phyloP scores from a whole-genome alignment of 2,888 invertebrate genomes.

The Stictocephala bisonia region DNA sequence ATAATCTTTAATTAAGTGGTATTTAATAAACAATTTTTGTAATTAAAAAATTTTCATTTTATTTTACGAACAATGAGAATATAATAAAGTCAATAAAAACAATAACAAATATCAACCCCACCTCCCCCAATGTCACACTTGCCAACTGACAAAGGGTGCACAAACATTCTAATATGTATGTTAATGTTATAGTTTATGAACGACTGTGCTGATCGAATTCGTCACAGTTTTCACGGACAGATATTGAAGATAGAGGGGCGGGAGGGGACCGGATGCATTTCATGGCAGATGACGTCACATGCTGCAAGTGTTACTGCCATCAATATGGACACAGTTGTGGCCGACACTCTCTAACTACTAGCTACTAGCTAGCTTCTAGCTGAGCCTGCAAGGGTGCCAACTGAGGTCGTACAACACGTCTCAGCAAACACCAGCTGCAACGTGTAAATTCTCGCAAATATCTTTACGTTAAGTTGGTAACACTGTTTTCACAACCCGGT shows the following conservation, averaged over 20 bases:
- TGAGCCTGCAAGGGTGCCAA: not conserved
- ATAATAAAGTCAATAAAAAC: too few relatives aligned
- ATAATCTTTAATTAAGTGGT: too few relatives aligned
- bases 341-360: constrained; percentile 26
- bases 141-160: not conserved
- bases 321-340: constrained; percentile 41
- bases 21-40: too few relatives aligned
- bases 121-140: not conserved
- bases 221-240: constrained; percentile 26
- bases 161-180: constrained; percentile 29
- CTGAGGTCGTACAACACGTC: too few relatives aligned
- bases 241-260: constrained; percentile 6
- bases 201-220: constrained; percentile 25
- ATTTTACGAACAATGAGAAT: too few relatives aligned
- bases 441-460: too few relatives aligned
- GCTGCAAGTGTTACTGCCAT: constrained; percentile 35
- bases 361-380: too few relatives aligned
- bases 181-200: constrained; percentile 27
- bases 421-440: too few relatives aligned
- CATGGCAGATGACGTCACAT: constrained; percentile 34
- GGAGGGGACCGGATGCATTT: constrained; percentile 14
- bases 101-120: too few relatives aligned
- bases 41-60: too few relatives aligned
- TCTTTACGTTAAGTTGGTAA: too few relatives aligned
- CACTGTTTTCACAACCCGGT: too few relatives aligned